phyloP scores from a whole-genome alignment of 2,113 vertebrate genomes.

The Pygoscelis antarcticus region DNA sequence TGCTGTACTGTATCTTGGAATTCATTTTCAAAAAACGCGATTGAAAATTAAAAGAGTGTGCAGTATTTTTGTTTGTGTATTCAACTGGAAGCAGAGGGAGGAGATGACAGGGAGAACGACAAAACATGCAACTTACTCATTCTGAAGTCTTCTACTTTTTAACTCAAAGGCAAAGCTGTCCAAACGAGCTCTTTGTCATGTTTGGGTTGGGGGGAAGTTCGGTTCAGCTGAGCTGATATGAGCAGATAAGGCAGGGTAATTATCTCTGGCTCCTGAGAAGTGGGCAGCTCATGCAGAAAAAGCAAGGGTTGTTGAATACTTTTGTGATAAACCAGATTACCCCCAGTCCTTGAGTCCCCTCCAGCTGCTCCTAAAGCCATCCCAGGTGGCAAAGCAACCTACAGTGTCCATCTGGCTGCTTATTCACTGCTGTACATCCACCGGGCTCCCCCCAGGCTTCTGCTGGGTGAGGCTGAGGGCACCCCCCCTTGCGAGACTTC shows the following conservation, averaged over 20 bases:
- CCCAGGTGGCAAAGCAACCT: background rate
- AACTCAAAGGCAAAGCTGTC: background rate
- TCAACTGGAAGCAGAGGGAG: background rate
- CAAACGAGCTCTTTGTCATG: background rate
- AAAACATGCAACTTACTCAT: background rate
- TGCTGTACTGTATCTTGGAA: constrained; percentile 54
- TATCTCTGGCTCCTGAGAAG: background rate
- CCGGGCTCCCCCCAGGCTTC: background rate
- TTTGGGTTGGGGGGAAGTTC: background rate
- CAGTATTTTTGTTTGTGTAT: background rate
- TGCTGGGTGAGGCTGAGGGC: background rate
- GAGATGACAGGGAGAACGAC: background rate
- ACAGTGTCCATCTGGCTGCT: background rate
- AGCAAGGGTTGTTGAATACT: background rate
- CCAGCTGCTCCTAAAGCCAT: background rate
- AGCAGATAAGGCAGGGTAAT: background rate
- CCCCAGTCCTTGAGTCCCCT: background rate
- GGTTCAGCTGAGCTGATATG: background rate
- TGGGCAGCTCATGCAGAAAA: background rate
- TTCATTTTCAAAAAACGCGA: constrained; percentile 49
- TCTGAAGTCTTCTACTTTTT: background rate
- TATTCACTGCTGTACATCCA: background rate
- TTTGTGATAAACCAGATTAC: background rate
- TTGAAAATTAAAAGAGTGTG: constrained; percentile 29
- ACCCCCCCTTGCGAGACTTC: rapidly evolving